Conservation (phyloP, 2,113 vertebrate species). For the Todiramphus saurophagus region DNA sequence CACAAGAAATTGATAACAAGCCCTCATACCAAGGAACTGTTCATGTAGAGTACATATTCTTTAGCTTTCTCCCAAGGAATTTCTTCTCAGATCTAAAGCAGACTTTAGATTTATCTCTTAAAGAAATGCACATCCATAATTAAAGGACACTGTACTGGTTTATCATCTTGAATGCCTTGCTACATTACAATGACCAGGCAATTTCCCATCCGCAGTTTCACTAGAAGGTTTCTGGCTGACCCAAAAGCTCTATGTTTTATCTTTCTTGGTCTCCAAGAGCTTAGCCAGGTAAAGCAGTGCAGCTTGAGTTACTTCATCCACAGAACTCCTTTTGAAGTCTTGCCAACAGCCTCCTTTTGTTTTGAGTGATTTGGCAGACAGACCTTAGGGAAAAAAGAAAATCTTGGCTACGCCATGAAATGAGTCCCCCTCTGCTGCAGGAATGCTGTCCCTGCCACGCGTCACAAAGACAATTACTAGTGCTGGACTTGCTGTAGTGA, state of each 20-base stretch:
- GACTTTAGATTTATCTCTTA: neutral
- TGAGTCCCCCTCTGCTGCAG: neutral
- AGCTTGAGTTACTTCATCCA: constrained; percentile 37
- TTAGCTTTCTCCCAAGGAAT: neutral
- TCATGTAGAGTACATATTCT: neutral
- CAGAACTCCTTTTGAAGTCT: constrained; percentile 12
- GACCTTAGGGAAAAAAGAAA: neutral
- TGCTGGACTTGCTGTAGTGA: neutral
- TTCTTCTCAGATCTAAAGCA: neutral
- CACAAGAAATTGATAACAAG: neutral
- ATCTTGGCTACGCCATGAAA: neutral
- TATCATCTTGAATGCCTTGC: neutral
- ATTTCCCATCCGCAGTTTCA: neutral
- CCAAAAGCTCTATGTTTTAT: constrained; percentile 17
- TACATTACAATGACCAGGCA: neutral
- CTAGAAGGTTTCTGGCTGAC: neutral
- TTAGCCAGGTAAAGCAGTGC: constrained; percentile 2
- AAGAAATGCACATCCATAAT: neutral
- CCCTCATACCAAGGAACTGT: neutral
- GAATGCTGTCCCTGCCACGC: neutral
- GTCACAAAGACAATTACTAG: neutral
- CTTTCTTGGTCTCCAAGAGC: neutral
- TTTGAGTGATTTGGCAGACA: constrained; percentile 17
- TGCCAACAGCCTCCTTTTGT: constrained; percentile 5
- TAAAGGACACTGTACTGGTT: neutral